Evolutionary conservation across 2,797 vertebrate genomes (phyloP).

Genomic region (Fratercula arctica): DNA sequence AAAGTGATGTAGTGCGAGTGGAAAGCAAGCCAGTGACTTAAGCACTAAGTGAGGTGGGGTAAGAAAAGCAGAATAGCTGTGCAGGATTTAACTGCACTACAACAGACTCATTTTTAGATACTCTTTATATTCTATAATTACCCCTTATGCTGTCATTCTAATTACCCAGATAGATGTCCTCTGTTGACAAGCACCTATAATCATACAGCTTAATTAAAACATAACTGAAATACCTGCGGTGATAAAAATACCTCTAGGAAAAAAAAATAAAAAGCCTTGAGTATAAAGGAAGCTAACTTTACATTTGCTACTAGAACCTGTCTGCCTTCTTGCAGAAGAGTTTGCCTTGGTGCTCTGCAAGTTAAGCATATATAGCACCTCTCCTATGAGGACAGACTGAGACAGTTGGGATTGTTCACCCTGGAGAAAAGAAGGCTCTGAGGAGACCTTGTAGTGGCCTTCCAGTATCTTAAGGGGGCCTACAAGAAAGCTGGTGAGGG

Average conservation of each 20-base stretch:
- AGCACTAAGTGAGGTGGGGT: neutral
- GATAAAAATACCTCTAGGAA: neutral
- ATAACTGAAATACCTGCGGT: constrained; percentile 2
- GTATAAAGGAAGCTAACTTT: neutral
- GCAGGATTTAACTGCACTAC: neutral
- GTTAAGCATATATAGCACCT: neutral
- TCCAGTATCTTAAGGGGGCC: too few species aligned
- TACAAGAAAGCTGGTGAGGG: too few species aligned
- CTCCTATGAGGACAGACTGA: too few species aligned
- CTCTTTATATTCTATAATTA: constrained; percentile 21
- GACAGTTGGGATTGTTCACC: too few species aligned
- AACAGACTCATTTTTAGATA: neutral
- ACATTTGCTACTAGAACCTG: neutral
- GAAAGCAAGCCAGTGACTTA: neutral
- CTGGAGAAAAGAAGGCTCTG: too few species aligned
- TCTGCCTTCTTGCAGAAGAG: neutral
- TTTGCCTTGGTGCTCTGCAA: neutral
- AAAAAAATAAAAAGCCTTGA: neutral
- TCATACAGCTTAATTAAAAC: constrained; percentile 54
- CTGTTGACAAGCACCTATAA: constrained; percentile 26
- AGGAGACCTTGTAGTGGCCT: too few species aligned
- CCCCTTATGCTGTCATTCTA: constrained; percentile 15
- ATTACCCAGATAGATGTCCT: constrained; percentile 31
- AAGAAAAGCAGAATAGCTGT: neutral
- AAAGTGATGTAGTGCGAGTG: neutral